phyloP scores from a whole-genome alignment of 2,797 vertebrate genomes.

The Rhabdophis nuchalis region DNA sequence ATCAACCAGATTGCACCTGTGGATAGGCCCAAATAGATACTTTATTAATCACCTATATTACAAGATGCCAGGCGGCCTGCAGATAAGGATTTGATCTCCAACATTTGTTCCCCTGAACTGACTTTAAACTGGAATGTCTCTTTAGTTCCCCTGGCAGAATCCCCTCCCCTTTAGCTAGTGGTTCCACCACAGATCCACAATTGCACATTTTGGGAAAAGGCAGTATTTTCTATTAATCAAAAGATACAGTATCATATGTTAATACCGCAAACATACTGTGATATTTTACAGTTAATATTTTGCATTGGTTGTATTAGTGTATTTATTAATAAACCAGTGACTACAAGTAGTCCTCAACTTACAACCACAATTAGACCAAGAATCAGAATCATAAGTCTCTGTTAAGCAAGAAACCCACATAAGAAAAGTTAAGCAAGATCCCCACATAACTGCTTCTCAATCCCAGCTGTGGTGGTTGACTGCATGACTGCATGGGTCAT shows the following conservation, averaged over 20 bases:
- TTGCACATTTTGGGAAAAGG: not conserved
- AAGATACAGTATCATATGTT: not conserved
- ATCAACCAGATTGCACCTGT: not conserved
- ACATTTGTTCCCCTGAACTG: not conserved
- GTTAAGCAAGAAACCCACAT: not conserved
- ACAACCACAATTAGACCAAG: not conserved
- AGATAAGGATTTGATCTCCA: not conserved
- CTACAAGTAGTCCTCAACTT: not conserved
- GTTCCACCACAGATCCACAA: not conserved
- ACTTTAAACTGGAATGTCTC: not conserved
- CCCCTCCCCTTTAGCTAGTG: not conserved
- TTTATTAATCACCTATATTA: not conserved
- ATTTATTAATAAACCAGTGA: not conserved
- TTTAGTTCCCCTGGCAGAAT: not conserved
- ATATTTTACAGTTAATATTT: not conserved
- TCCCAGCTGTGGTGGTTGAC: not conserved
- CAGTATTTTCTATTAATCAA: not conserved
- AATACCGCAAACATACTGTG: not conserved
- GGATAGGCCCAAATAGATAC: not conserved
- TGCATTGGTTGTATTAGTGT: not conserved
- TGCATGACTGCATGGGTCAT: not conserved
- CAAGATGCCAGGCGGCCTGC: not conserved
- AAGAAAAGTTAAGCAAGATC: not conserved
- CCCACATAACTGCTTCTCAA: not conserved
- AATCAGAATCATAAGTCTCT: not conserved